These are phyloP conservation scores for Tenthredo scrophulariae DNA, from an alignment of 2,888 invertebrate genomes.

Conservation along the genomic window DNA sequence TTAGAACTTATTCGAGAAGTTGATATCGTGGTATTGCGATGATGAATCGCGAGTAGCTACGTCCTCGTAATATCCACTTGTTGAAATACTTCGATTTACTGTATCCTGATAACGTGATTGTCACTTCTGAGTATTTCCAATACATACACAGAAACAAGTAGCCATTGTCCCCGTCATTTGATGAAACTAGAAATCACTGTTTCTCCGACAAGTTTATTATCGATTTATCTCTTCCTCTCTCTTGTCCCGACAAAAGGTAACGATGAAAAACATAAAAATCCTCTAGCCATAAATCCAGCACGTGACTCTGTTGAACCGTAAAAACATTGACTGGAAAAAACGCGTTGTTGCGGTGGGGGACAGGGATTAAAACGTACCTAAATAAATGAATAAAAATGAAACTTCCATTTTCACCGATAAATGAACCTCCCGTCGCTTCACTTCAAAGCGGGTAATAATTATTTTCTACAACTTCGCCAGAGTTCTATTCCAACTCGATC, in stretches of 20 bases:
- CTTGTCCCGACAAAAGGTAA: neutral
- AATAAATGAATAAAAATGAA: constrained; percentile 34
- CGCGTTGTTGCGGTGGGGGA: neutral
- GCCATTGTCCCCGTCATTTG: constrained; percentile 18
- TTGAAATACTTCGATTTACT: constrained; percentile 1
- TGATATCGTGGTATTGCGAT: constrained; percentile 13
- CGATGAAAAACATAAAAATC: constrained; percentile 16
- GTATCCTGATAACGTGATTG: constrained; percentile 12
- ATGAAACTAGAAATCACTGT: constrained; percentile 8
- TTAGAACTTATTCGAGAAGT: constrained; percentile 15
- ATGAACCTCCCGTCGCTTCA: constrained; percentile 25
- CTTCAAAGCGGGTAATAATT: constrained; percentile 13
- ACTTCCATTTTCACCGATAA: constrained; percentile 1
- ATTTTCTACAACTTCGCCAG: constrained; percentile 15
- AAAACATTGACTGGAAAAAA: neutral
- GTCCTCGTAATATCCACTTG: neutral
- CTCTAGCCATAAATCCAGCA: constrained; percentile 3
- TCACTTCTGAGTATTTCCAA: constrained; percentile 8
- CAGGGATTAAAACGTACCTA: constrained; percentile 21
- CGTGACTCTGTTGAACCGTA: constrained; percentile 20
- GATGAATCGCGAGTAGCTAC: neutral
- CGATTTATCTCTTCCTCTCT: neutral
- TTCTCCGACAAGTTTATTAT: constrained; percentile 21
- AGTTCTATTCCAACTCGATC: neutral
- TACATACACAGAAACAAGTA: neutral